Conservation (phyloP, 2,113 vertebrate genomes). For the Hucho hucho region DNA sequence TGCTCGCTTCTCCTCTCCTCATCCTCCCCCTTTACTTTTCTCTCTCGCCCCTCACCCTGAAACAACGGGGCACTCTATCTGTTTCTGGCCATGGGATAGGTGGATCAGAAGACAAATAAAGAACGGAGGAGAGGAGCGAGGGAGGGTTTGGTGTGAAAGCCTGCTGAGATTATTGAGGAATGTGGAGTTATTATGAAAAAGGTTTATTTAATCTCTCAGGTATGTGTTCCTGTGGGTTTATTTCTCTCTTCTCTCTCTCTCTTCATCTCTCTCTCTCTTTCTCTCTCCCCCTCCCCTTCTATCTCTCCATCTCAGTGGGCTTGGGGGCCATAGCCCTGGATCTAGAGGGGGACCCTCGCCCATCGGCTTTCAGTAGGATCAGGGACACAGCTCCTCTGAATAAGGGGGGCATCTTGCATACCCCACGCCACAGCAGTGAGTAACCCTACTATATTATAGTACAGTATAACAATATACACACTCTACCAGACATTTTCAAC, state of each 20-base stretch:
- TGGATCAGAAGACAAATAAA: slow-evolving; percentile 67
- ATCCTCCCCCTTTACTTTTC: neutral
- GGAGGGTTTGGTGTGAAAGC: slow-evolving; percentile 64
- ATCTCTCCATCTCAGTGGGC: slow-evolving; percentile 43
- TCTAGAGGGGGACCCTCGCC: slow-evolving; percentile 77
- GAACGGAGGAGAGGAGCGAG: slow-evolving; percentile 37
- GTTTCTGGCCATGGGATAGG: slow-evolving; percentile 40
- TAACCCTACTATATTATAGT: neutral
- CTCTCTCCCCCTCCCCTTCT: slow-evolving; percentile 9
- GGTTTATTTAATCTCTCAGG: slow-evolving; percentile 58
- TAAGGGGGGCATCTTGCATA: slow-evolving; percentile 87
- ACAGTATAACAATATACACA: no score
- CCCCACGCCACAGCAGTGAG: slow-evolving; percentile 84
- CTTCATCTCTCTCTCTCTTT: neutral
- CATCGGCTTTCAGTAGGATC: slow-evolving; percentile 76
- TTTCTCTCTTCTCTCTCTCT: neutral
- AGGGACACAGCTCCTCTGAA: slow-evolving; percentile 82
- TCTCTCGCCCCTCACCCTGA: slow-evolving; percentile 40
- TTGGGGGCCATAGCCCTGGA: slow-evolving; percentile 73
- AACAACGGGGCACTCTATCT: slow-evolving; percentile 74
- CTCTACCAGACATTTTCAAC: no score
- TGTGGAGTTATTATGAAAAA: slow-evolving; percentile 58
- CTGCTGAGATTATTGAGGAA: slow-evolving; percentile 63
- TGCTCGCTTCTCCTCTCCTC: no score
- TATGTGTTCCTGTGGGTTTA: slow-evolving; percentile 31